Base-by-base conservation (phyloP, 2,113 vertebrate species). In the Pipra filicauda region DNA sequence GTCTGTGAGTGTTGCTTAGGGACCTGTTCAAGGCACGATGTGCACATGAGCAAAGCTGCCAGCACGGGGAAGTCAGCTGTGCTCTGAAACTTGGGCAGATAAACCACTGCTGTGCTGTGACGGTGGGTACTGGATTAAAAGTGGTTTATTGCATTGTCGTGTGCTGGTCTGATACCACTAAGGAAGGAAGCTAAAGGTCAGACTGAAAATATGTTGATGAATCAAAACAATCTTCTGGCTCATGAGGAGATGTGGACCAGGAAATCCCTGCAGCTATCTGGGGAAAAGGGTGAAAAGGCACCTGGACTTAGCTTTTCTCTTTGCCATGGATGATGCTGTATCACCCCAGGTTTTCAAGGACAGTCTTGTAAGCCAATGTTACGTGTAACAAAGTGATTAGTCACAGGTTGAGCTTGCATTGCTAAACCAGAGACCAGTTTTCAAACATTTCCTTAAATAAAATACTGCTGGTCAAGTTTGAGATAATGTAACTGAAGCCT, bases 141-240 rank as follows among this genome's bases (percentile, higher is more conserved):
- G 44, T 35, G 52, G 35, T 33, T 73, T 58, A 15, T 43, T 83
- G 30, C 11, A 5, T 46, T 78, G 37, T 46, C 52, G 24, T 37
- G 26, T 59, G 21, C 69, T 69, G 65, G 27, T 67, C 67, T 90
- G 71, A 85, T 79, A 58, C 41, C 55, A 55, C 3, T 35, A 18
- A 26, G 37, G 85, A 93, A 89, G 52, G 48, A 85, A 95, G 46
- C 31, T 87, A 70, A 92, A 67, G 11, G 72, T 89, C 62, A 87
- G 44, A 51, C 33, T 81, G 54, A 92, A 92, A 77, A 76, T 51
- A 75, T 4, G 14, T 31, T 75, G 39, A 61, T 77, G 33, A 85
- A 61, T 85, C 23, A 71, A 91, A 55, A 12, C 6, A 1, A 1
- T 80, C 20, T 78, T 91, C 49, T 49, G 11, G 7, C 26, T 81